phyloP scores from a whole-genome alignment of 2,888 invertebrate genomes.

The Calliscelio sp. region DNA sequence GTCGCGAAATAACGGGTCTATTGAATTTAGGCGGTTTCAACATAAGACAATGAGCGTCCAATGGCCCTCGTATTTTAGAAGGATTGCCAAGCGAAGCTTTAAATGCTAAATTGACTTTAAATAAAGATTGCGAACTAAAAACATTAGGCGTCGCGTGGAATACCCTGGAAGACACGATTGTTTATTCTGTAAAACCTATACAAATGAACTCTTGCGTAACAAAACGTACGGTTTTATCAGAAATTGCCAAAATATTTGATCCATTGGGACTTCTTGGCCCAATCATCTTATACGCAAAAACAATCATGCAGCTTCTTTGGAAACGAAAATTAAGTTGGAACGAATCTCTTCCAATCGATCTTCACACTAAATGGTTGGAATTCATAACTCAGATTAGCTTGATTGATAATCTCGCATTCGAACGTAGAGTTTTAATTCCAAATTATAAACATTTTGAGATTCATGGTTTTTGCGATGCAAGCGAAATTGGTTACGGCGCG shows the following conservation, averaged over 20 bases:
- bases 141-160: too few relatives aligned
- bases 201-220: slow-evolving; percentile 47
- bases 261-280: slow-evolving; percentile 74
- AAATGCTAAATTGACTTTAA: too few relatives aligned
- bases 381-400: slow-evolving; percentile 59
- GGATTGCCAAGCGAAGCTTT: too few relatives aligned
- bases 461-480: slow-evolving; percentile 69
- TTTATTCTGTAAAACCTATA: too few relatives aligned
- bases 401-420: slow-evolving; percentile 59
- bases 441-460: too few relatives aligned
- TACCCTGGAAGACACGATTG: too few relatives aligned
- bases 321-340: slow-evolving; percentile 73
- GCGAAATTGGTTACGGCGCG: slow-evolving; percentile 71
- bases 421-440: slow-evolving; percentile 38
- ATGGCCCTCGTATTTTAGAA: too few relatives aligned
- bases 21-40: too few relatives aligned
- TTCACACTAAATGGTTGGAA: slow-evolving; percentile 66
- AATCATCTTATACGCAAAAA: slow-evolving; percentile 71
- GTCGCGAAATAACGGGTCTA: too few relatives aligned
- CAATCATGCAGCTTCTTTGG: slow-evolving; percentile 74
- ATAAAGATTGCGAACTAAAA: too few relatives aligned
- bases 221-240: slow-evolving; percentile 72
- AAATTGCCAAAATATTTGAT: slow-evolving; percentile 75
- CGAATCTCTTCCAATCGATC: slow-evolving; percentile 68
- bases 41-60: too few relatives aligned